Percentiles rank a stretch among this genome's conserved stretches.
Evolutionary conservation across 1,140 invertebrate species (phyloP).

Genomic region (Diorhabda sublineata): DNA sequence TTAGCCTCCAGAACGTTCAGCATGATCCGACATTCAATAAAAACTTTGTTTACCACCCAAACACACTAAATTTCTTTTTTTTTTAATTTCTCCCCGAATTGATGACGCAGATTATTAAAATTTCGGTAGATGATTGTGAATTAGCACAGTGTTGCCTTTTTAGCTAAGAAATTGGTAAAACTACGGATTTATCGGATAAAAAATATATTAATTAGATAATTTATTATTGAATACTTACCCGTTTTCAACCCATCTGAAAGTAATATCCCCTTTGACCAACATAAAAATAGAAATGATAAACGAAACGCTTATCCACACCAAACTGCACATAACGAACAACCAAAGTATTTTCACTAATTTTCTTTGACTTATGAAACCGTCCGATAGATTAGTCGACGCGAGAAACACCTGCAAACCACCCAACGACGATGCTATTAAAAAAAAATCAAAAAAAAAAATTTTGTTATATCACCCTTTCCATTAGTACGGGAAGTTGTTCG

Average conservation of each 20-base stretch:
- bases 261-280: conserved; percentile 58
- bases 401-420: conserved; percentile 55
- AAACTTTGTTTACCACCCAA: no score
- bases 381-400: conserved; percentile 60
- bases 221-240: conserved; percentile 41
- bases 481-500: conserved; percentile 83
- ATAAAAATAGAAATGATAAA: conserved; percentile 62
- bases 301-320: conserved; percentile 64
- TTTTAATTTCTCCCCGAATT: no score
- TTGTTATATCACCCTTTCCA: conserved; percentile 63
- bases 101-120: no score
- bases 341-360: conserved; percentile 64
- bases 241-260: conserved; percentile 60
- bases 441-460: background rate
- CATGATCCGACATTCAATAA: no score
- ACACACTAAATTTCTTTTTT: no score
- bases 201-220: no score
- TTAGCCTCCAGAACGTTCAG: no score
- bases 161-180: no score
- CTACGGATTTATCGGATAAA: no score
- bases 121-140: no score
- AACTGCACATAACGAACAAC: conserved; percentile 63
- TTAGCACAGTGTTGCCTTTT: no score
- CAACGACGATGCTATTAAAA: no score
- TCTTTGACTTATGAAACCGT: conserved; percentile 61